Conservation (phyloP, 2,113 vertebrate species). For the Buteo buteo region DNA sequence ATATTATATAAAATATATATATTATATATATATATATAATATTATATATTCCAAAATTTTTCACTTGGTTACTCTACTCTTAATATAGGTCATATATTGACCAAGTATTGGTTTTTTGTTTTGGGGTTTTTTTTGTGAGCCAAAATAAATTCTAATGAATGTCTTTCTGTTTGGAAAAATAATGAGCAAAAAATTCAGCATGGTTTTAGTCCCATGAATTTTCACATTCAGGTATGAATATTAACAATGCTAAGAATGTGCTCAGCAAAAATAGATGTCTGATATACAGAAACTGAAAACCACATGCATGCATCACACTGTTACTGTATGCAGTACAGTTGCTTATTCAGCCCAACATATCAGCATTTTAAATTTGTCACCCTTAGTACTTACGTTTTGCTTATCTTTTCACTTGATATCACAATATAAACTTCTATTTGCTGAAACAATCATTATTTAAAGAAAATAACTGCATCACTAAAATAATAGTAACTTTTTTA, state of each 20-base stretch:
- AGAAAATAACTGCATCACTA: not conserved
- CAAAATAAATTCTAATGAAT: not conserved
- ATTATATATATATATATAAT: no score
- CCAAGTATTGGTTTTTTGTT: not conserved
- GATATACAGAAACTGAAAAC: not conserved
- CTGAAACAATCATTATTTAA: not conserved
- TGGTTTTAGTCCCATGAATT: not conserved
- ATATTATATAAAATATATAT: no score
- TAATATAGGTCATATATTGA: not conserved
- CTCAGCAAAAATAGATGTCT: not conserved
- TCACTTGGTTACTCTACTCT: not conserved
- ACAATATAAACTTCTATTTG: not conserved
- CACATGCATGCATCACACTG: not conserved
- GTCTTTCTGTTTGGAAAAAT: not conserved
- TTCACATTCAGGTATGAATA: not conserved
- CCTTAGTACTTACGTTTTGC: not conserved
- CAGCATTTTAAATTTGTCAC: slow-evolving; percentile 4
- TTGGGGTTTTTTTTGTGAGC: not conserved
- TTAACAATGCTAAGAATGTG: not conserved
- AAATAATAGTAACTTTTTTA: not conserved
- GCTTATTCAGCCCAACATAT: not conserved
- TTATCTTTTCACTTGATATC: not conserved
- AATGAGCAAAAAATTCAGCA: not conserved
- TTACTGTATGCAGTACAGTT: not conserved
- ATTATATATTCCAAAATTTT: not conserved